These are phyloP conservation scores for Phyto melanocephala DNA, from an alignment of 2,888 invertebrate species.

Conservation along the genomic window DNA sequence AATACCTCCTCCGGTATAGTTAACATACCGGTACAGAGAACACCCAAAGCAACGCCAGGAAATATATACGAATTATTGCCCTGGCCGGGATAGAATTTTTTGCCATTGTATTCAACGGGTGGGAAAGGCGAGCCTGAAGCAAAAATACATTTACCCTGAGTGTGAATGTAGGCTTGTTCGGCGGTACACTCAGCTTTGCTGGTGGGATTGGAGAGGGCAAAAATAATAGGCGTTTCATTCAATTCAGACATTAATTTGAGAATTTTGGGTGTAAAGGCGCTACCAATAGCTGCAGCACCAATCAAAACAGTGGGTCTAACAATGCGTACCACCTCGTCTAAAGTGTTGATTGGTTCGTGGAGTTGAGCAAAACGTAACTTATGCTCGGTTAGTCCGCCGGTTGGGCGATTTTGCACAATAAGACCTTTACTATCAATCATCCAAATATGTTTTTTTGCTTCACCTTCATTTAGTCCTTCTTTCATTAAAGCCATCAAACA, in stretches of 20 bases:
- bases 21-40: conserved; percentile 91
- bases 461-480: conserved; percentile 87
- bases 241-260: conserved; percentile 90
- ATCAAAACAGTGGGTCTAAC: conserved; percentile 94
- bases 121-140: conserved; percentile 98
- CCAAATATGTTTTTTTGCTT: conserved; percentile 92
- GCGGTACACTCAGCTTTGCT: conserved; percentile 99
- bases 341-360: conserved; percentile 86
- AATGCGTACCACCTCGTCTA: conserved; percentile 88
- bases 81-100: conserved; percentile 93
- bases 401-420: conserved; percentile 91
- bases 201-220: conserved; percentile 99
- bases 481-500: conserved; percentile 95
- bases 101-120: conserved; percentile 89
- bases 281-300: conserved; percentile 95
- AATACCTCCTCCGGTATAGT: conserved; percentile 95
- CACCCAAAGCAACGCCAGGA: conserved; percentile 96
- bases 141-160: conserved; percentile 95
- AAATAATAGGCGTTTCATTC: conserved; percentile 94
- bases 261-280: conserved; percentile 94
- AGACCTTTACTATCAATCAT: conserved; percentile 98
- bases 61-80: conserved; percentile 99
- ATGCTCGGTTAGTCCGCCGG: conserved; percentile 88
- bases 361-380: conserved; percentile 90
- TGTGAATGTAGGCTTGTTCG: conserved; percentile 92